Percentiles rank a stretch among this genome's conserved stretches.
Evolutionary conservation across 1,140 invertebrate genomes (phyloP).

Genomic region (Amyelois transitella): DNA sequence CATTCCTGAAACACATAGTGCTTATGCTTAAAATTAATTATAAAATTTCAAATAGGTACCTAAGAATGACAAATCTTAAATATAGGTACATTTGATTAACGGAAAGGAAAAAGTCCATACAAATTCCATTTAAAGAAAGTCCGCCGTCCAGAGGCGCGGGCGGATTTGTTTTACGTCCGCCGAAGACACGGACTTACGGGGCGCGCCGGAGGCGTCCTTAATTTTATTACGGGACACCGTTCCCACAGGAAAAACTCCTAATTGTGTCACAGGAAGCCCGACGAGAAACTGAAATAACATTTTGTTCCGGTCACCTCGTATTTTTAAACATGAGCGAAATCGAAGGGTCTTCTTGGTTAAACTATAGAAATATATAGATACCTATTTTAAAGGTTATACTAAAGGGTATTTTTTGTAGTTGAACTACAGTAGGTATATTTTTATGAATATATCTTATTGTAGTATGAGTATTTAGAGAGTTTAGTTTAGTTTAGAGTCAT

Average conservation of each 20-base stretch:
- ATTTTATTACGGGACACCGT: slow-evolving; percentile 66
- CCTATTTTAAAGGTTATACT: too few relatives aligned
- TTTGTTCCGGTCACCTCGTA: slow-evolving; percentile 7
- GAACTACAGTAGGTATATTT: too few relatives aligned
- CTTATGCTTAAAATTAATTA: too few relatives aligned
- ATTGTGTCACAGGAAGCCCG: slow-evolving; percentile 58
- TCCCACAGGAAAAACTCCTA: slow-evolving; percentile 55
- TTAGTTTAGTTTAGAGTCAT: too few relatives aligned
- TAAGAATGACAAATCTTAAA: too few relatives aligned
- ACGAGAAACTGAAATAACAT: slow-evolving; percentile 33
- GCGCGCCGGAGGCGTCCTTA: slow-evolving; percentile 56
- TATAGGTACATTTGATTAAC: not conserved
- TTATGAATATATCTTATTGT: too few relatives aligned
- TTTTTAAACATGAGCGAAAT: not conserved
- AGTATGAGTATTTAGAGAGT: too few relatives aligned
- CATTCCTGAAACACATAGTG: too few relatives aligned
- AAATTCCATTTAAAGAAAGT: slow-evolving; percentile 1
- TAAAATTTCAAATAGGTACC: too few relatives aligned
- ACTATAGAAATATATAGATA: too few relatives aligned
- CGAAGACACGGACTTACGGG: slow-evolving; percentile 60
- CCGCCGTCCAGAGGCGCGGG: slow-evolving; percentile 27
- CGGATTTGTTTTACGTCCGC: slow-evolving; percentile 70
- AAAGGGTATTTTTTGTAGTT: too few relatives aligned
- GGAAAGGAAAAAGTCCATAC: not conserved
- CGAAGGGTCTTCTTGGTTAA: too few relatives aligned